Base-by-base conservation (phyloP, 2,888 invertebrate species). In the Coronaproctus castanopsis region DNA sequence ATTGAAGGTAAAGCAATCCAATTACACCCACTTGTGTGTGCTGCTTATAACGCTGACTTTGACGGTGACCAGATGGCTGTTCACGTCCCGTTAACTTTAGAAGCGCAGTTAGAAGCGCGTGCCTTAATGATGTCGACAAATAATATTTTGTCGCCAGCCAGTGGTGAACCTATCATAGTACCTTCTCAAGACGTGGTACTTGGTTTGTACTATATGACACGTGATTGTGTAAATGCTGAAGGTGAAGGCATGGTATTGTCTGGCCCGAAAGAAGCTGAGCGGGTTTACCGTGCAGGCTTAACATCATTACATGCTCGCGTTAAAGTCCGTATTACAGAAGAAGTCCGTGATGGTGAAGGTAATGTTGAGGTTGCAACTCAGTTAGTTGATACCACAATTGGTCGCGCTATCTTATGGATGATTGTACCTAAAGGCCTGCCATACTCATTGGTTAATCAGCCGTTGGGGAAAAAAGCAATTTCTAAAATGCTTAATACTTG, bases 1-100 rank as follows among this genome's bases (percentile, higher is more conserved):
- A 61, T 61, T 22, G 60, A 62, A 57, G 62, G 60, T 20, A 62
- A 62, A 57, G 60, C 62, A 10, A 62, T 62, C 50, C 60, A 58
- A 18, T 22, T 62, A 1, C 62, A 62, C 52, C 60, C 61, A 21
- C 49, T 62, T 5, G 60, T 62, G 20, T 61, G 60, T 58, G 21
- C 57, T 18, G 61, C 57, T 23, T 62, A 51, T 51, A 62, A 62
- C 24, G 62, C 62, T 8, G 62, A 62, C 22, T 62, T 62, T 55
- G 62, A 62, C 58, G 62, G 62, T n/a, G 62, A 62, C 24, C 61
- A 62, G 52, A 62, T 62, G 62, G 61, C 60, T 3, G 52, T 62
- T n/a, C 62, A 62, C 21, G 24, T 62, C 1, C 62, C 62, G 14
- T 21, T 61, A 22, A 20, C 55, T 3, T 3, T 48, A 1, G 61